A percentile compares a stretch with the other conserved stretches of the same genome.
Conservation (phyloP, 2,797 vertebrate species). For the Morus bassanus region DNA sequence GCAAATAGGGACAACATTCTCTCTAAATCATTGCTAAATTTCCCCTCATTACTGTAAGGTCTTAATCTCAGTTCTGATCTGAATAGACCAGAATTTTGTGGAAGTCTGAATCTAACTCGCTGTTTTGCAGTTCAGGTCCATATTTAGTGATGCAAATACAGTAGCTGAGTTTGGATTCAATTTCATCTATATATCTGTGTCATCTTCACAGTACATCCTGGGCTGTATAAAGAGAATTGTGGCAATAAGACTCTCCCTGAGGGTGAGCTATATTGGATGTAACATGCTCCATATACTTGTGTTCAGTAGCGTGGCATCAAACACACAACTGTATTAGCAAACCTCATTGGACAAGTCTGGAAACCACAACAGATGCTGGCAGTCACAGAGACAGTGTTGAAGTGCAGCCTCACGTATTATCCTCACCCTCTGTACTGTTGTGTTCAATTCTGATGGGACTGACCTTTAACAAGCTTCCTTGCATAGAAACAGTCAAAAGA, state of each 20-base stretch:
- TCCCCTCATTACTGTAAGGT: background rate
- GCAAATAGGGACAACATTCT: background rate
- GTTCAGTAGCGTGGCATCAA: background rate
- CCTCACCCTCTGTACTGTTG: background rate
- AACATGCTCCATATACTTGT: slow-evolving; percentile 31
- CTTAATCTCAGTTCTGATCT: background rate
- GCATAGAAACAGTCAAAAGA: background rate
- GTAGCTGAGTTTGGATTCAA: background rate
- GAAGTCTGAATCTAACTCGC: background rate
- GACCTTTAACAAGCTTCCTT: slow-evolving; percentile 10
- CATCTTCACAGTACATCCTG: background rate
- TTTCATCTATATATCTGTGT: background rate
- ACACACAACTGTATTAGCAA: slow-evolving; percentile 41
- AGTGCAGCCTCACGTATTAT: background rate
- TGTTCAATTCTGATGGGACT: background rate
- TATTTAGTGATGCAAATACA: background rate
- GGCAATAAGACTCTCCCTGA: background rate
- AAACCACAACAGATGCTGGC: slow-evolving; percentile 55
- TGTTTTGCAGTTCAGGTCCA: background rate
- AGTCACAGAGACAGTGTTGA: background rate
- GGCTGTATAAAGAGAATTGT: background rate
- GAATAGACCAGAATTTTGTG: background rate
- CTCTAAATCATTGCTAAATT: background rate
- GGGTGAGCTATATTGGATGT: slow-evolving; percentile 37
- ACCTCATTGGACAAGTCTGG: slow-evolving; percentile 44